phyloP scores from a whole-genome alignment of 2,888 invertebrate genomes.

The Mythimna albipuncta region DNA sequence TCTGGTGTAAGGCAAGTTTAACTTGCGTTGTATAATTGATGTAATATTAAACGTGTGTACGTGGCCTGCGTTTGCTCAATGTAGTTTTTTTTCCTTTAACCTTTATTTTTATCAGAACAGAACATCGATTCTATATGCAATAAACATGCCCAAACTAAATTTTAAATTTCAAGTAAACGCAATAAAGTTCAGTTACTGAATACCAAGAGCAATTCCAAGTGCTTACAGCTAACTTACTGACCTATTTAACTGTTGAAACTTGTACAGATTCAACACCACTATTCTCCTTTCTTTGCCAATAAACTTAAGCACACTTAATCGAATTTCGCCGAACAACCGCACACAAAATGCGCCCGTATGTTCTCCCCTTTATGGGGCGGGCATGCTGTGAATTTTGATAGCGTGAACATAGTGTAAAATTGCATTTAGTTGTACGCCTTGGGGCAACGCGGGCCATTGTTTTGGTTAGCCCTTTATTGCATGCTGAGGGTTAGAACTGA shows the following conservation, averaged over 20 bases:
- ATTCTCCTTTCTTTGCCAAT: not conserved
- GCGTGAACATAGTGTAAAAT: conserved; percentile 81
- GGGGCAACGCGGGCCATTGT: conserved; percentile 57
- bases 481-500: conserved; percentile 1
- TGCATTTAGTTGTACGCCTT: conserved; percentile 77
- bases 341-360: conserved; percentile 65
- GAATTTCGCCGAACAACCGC: conserved; percentile 32
- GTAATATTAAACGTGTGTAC: too few relatives aligned
- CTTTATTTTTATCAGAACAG: too few relatives aligned
- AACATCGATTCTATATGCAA: conserved; percentile 7
- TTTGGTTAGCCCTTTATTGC: conserved; percentile 25
- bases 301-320: conserved; percentile 30
- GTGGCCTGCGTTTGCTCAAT: too few relatives aligned
- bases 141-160: conserved; percentile 11
- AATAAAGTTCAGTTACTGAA: conserved; percentile 25
- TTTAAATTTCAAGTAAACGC: conserved; percentile 14
- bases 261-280: conserved; percentile 12
- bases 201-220: conserved; percentile 18
- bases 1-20: too few relatives aligned
- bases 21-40: too few relatives aligned
- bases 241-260: conserved; percentile 26
- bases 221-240: conserved; percentile 11
- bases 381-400: conserved; percentile 86
- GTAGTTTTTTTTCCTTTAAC: too few relatives aligned
- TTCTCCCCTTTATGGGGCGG: conserved; percentile 74